A percentile compares a stretch with the other conserved stretches of the same genome.
Conservation (phyloP, 2,113 vertebrate species). For the Tragelaphus imberbis region DNA sequence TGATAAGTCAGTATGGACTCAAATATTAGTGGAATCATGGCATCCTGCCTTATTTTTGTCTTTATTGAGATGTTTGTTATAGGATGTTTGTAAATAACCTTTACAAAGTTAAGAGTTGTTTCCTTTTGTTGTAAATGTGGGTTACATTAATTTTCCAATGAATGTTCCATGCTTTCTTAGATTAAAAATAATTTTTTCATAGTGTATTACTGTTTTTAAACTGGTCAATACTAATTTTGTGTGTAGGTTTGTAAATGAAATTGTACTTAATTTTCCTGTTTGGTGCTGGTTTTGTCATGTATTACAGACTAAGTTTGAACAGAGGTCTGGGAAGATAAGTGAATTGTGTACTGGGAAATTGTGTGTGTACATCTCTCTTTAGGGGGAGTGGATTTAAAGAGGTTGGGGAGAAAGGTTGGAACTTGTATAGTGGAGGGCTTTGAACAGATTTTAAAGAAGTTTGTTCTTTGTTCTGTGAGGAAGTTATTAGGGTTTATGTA, state of each 20-base stretch:
- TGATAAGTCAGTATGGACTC: background rate
- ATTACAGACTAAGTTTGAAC: background rate
- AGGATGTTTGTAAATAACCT: background rate
- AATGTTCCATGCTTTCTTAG: background rate
- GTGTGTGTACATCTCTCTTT: background rate
- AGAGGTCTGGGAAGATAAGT: background rate
- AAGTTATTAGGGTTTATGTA: conserved; percentile 40
- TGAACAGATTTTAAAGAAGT: conserved; percentile 14
- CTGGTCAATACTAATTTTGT: background rate
- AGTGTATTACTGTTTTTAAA: background rate
- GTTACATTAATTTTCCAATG: background rate
- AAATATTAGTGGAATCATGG: background rate
- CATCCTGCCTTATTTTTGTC: background rate
- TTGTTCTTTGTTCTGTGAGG: conserved; percentile 22
- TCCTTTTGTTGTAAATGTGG: background rate
- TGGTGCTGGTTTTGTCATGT: background rate
- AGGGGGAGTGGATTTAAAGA: background rate
- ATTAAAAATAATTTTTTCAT: background rate
- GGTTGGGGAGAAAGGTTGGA: background rate
- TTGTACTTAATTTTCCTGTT: background rate
- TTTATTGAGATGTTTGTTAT: background rate
- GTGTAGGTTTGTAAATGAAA: conserved; percentile 4
- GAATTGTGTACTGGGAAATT: background rate
- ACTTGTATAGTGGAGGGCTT: background rate
- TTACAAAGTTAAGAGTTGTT: background rate